Evolutionary conservation across 2,113 vertebrate genomes (phyloP).

Genomic region (Myxocyprinus asiaticus): DNA sequence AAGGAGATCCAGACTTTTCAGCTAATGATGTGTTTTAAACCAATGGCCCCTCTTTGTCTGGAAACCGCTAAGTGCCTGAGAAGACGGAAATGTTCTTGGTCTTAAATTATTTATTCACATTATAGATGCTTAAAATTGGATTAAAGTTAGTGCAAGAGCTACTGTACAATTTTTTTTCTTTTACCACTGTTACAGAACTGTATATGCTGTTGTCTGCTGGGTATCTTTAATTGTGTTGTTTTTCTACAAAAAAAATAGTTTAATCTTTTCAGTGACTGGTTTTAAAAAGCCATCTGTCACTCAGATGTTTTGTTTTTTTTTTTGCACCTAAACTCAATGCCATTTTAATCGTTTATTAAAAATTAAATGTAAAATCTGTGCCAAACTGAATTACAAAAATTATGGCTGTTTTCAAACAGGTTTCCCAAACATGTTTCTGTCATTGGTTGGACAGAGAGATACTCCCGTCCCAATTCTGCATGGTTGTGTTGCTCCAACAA

Average conservation of each 20-base stretch:
- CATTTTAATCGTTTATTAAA: too few relatives aligned
- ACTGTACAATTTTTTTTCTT: background rate
- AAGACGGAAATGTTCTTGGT: background rate
- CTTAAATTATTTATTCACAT: slow-evolving; percentile 27
- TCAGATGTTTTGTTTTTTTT: too few relatives aligned
- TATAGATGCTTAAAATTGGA: slow-evolving; percentile 7
- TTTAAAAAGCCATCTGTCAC: too few relatives aligned
- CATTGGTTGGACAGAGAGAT: too few relatives aligned
- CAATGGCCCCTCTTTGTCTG: background rate
- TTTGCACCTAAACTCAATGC: too few relatives aligned
- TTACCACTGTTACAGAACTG: background rate
- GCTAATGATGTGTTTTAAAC: slow-evolving; percentile 64
- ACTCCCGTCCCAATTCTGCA: too few relatives aligned
- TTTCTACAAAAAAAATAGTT: slow-evolving; percentile 47
- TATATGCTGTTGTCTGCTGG: background rate
- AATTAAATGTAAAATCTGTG: background rate
- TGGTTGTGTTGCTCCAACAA: too few relatives aligned
- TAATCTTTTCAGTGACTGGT: background rate
- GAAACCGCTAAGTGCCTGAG: background rate
- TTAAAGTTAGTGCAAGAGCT: background rate
- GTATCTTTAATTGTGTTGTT: background rate
- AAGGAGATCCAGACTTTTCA: slow-evolving; percentile 68
- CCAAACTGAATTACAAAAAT: background rate
- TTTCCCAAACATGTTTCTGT: too few relatives aligned
- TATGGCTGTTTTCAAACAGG: too few relatives aligned